Conservation (phyloP, 2,113 vertebrate genomes). For the Zosterops borbonicus region DNA sequence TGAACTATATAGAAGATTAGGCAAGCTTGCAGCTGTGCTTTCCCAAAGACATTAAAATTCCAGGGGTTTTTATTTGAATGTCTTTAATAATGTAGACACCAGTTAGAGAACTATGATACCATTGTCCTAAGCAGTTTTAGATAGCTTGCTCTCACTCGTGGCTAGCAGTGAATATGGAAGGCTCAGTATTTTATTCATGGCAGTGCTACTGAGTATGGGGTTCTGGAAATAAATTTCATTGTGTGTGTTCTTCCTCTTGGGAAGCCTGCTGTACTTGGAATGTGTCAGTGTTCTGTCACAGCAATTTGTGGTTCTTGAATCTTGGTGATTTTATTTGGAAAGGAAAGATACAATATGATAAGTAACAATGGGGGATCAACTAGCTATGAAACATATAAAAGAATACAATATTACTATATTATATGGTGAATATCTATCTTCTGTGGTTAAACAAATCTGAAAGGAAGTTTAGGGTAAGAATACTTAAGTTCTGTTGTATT, state of each 20-base stretch:
- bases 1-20: background rate
- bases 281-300: background rate
- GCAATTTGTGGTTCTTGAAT: background rate
- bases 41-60: background rate
- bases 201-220: background rate
- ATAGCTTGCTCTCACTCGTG: background rate
- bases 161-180: background rate
- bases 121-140: background rate
- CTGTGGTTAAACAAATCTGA: background rate
- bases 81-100: background rate
- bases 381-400: background rate
- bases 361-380: background rate
- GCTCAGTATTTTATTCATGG: background rate
- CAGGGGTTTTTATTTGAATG: background rate
- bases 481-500: slow-evolving; percentile 18
- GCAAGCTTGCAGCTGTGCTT: background rate
- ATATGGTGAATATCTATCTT: background rate
- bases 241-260: background rate
- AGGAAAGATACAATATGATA: background rate
- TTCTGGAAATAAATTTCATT: background rate
- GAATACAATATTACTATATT: background rate
- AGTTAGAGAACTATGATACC: background rate
- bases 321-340: background rate
- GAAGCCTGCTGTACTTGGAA: background rate
- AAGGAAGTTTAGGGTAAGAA: background rate